Conservation (phyloP, 1,140 invertebrate genomes). For the Drosophila nikananu region DNA sequence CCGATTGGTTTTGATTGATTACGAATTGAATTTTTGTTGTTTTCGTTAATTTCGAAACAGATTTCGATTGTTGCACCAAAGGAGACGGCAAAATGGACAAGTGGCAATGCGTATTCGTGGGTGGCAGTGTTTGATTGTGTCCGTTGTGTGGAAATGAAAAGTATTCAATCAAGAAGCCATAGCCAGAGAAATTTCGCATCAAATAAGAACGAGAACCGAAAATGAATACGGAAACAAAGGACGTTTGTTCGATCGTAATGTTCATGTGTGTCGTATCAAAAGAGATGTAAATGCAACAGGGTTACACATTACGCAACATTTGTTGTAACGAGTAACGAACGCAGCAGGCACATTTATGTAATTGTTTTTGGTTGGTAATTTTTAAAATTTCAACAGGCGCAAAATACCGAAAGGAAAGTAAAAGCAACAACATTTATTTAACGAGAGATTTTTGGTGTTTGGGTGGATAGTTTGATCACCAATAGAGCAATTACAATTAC, state of each 20-base stretch:
- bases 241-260: conserved; percentile 60
- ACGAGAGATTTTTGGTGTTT: conserved; percentile 68
- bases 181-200: conserved; percentile 61
- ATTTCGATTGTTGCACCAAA: conserved; percentile 64
- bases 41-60: conserved; percentile 7
- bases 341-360: conserved; percentile 80
- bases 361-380: conserved; percentile 52
- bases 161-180: conserved; percentile 68
- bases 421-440: conserved; percentile 82
- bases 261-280: conserved; percentile 65
- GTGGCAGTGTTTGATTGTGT: conserved; percentile 35
- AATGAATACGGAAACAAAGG: conserved; percentile 47
- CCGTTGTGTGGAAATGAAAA: conserved; percentile 35
- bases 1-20: conserved; percentile 45
- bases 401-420: conserved; percentile 70
- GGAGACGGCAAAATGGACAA: conserved; percentile 81
- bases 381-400: conserved; percentile 74
- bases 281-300: conserved; percentile 76
- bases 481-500: conserved; percentile 80
- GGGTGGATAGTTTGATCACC: conserved; percentile 67
- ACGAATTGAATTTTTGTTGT: conserved; percentile 17
- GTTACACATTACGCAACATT: conserved; percentile 77
- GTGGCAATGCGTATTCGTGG: conserved; percentile 62
- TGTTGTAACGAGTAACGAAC: conserved; percentile 80
- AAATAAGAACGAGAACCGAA: conserved; percentile 51